Percentiles rank a stretch among this genome's conserved stretches.
These are phyloP conservation scores for Leptura quadrifasciata DNA, from an alignment of 2,888 invertebrate genomes.

Conservation along the genomic window DNA sequence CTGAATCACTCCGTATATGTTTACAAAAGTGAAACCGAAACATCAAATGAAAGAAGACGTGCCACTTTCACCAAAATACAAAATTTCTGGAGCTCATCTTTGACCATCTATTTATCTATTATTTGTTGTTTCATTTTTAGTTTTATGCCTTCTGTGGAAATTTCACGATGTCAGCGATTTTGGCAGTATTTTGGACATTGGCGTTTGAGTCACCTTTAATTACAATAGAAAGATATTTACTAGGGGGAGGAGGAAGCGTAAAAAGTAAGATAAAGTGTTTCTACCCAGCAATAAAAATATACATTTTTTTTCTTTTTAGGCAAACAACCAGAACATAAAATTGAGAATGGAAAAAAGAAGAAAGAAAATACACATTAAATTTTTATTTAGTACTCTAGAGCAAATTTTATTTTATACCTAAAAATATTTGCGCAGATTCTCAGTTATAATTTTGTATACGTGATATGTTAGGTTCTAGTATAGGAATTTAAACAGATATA, in stretches of 20 bases:
- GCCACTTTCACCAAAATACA: no score
- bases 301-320: background rate
- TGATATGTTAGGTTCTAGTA: no score
- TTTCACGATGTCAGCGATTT: conserved; percentile 50
- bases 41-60: no score
- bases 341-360: background rate
- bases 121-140: conserved; percentile 53
- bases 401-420: no score
- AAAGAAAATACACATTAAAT: background rate
- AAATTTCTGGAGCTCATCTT: no score
- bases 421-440: no score
- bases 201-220: conserved; percentile 60
- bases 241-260: background rate
- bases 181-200: conserved; percentile 56
- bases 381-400: background rate
- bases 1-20: no score
- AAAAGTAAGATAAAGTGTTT: background rate
- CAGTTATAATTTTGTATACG: no score
- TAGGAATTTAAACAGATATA: no score
- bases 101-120: no score
- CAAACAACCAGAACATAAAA: background rate
- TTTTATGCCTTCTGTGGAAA: conserved; percentile 46
- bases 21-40: no score
- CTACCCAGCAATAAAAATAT: background rate
- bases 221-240: conserved; percentile 50